Conservation (phyloP, 1,140 invertebrate genomes). For the Caerostris extrusa region DNA sequence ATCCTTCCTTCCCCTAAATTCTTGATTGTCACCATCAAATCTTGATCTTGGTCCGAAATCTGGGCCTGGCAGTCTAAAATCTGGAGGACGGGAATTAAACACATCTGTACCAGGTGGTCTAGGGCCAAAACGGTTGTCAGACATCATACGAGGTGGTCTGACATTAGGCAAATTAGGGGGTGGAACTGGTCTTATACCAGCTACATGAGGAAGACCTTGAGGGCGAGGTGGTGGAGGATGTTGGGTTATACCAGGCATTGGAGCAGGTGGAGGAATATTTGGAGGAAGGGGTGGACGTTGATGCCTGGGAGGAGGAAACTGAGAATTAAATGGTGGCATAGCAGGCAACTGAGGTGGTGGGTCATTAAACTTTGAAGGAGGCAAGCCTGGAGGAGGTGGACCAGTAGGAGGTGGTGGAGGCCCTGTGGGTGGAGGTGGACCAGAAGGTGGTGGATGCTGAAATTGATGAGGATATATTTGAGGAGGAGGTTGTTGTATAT, state of each 20-base stretch:
- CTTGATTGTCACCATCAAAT: constrained; percentile 10
- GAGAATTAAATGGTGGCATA: constrained; percentile 47
- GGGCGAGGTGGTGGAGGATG: constrained; percentile 63
- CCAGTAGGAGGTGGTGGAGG: background rate
- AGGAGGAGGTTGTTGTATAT: constrained; percentile 64
- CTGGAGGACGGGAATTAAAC: background rate
- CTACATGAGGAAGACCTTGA: background rate
- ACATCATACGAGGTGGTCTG: background rate
- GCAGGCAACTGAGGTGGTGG: constrained; percentile 38
- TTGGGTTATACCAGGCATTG: constrained; percentile 40
- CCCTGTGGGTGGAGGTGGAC: constrained; percentile 6
- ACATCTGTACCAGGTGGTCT: constrained; percentile 41
- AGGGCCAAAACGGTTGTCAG: constrained; percentile 17
- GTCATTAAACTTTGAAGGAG: background rate
- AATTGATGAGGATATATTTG: constrained; percentile 64
- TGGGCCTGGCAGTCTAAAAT: background rate
- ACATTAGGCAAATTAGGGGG: constrained; percentile 33
- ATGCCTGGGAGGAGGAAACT: constrained; percentile 51
- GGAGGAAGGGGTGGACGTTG: constrained; percentile 37
- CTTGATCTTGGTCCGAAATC: constrained; percentile 45
- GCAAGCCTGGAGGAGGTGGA: constrained; percentile 10
- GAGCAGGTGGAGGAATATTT: constrained; percentile 57
- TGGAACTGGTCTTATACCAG: background rate
- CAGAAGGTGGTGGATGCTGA: constrained; percentile 57
- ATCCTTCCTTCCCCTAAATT: constrained; percentile 28